Evolutionary conservation across 2,888 invertebrate genomes (phyloP).

Genomic region (Prenolepis imparis): DNA sequence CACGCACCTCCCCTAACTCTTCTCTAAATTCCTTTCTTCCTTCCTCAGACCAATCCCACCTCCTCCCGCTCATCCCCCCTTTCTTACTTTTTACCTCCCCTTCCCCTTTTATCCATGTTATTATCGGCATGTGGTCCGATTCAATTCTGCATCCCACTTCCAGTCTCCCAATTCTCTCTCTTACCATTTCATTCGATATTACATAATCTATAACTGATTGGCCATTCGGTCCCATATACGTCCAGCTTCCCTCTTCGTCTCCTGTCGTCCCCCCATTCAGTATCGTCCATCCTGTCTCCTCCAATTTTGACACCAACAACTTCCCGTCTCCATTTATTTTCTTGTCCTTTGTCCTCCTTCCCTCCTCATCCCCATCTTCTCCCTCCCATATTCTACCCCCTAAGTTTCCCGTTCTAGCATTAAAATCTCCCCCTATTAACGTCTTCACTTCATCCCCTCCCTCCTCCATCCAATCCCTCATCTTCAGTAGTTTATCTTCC

Average conservation of each 20-base stretch:
- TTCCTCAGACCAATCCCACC: background rate
- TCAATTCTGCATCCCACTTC: constrained; percentile 10
- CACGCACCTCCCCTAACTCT: background rate
- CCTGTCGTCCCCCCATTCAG: background rate
- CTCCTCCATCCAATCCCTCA: background rate
- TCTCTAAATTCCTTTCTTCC: background rate
- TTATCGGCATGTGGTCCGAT: constrained; percentile 26
- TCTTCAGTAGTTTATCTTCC: too few relatives aligned
- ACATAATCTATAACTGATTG: background rate
- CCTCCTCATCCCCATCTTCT: background rate
- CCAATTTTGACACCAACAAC: background rate
- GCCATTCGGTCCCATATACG: background rate
- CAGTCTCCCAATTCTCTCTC: background rate
- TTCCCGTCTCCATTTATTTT: background rate
- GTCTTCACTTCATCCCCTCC: background rate
- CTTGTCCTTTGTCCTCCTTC: background rate
- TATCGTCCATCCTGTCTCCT: background rate
- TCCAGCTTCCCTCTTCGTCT: background rate
- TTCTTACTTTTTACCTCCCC: background rate
- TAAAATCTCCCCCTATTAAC: background rate
- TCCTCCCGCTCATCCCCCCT: background rate
- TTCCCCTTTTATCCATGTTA: background rate
- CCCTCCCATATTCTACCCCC: background rate
- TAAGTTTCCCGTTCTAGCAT: background rate
- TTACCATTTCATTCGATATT: background rate